Conservation (phyloP, 2,113 vertebrate genomes). For the Eulemur rufifrons region DNA sequence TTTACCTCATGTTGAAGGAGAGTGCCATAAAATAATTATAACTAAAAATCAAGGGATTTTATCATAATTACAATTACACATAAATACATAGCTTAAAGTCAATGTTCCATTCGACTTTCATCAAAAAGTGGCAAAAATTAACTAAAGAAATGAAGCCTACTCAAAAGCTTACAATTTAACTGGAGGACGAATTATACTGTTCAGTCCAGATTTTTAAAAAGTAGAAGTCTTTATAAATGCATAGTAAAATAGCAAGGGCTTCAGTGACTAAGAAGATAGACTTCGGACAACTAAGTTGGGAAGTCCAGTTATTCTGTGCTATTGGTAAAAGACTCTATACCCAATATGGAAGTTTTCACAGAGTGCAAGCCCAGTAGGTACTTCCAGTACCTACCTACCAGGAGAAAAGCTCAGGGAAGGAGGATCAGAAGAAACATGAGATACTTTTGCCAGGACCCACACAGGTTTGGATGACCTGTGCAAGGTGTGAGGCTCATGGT, state of each 20-base stretch:
- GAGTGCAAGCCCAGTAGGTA: not conserved
- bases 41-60: not conserved
- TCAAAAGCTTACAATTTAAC: not conserved
- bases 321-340: not conserved
- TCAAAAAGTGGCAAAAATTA: constrained; percentile 6
- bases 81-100: constrained; percentile 5
- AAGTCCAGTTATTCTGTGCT: not conserved
- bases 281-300: not conserved
- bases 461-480: not conserved
- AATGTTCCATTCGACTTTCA: not conserved
- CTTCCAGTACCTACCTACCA: not conserved
- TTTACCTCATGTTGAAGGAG: not conserved
- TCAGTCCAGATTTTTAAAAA: not conserved
- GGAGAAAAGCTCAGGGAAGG: not conserved
- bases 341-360: not conserved
- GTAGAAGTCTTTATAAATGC: not conserved
- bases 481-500: not conserved
- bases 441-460: not conserved
- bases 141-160: not conserved
- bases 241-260: not conserved
- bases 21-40: constrained; percentile 9
- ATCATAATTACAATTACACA: not conserved
- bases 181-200: not conserved
- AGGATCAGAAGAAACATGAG: not conserved
- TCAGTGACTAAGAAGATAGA: not conserved